Evolutionary conservation across 2,888 invertebrate species (phyloP).

Genomic region (Machimus atricapillus): DNA sequence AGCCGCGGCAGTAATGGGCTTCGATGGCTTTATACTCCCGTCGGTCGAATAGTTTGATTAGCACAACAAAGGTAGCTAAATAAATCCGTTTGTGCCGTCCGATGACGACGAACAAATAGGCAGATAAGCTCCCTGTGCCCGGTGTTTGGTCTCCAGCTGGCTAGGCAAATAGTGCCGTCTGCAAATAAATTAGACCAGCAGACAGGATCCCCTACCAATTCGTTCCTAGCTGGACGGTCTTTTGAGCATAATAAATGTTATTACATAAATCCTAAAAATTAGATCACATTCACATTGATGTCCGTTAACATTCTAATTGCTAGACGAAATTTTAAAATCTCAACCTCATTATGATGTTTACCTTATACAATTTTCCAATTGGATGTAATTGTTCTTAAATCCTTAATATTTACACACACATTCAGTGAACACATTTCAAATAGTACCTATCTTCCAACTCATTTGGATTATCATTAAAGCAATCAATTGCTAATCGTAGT

Average conservation of each 20-base stretch:
- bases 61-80: background rate
- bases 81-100: slow-evolving; percentile 4
- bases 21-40: slow-evolving; percentile 19
- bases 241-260: background rate
- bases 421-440: no score
- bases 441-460: no score
- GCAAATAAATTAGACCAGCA: slow-evolving; percentile 1
- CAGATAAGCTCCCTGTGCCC: background rate
- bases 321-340: background rate
- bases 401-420: no score
- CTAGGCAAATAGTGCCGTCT: background rate
- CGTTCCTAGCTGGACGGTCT: background rate
- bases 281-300: background rate
- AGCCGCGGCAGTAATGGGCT: slow-evolving; percentile 20
- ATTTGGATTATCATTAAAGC: no score
- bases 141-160: background rate
- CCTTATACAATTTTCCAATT: no score
- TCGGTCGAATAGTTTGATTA: background rate
- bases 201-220: background rate
- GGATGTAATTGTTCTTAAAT: no score
- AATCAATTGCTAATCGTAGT: no score
- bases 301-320: background rate
- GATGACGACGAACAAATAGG: background rate
- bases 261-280: background rate
- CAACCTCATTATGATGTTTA: no score